Conservation (phyloP, 2,888 invertebrate genomes). For the Iselma pallidipennis region DNA sequence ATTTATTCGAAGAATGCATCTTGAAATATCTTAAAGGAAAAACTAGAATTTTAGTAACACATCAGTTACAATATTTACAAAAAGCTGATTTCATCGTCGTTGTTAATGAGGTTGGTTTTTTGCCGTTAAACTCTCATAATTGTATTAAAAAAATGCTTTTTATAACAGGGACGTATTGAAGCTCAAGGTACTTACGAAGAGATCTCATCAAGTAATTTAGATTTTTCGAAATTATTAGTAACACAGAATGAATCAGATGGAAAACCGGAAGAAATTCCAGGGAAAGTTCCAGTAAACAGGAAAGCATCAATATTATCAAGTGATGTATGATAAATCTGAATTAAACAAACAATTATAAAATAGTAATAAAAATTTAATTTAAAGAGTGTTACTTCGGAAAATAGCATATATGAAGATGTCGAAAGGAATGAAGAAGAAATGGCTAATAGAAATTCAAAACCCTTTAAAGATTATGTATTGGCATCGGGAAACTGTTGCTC, state of each 20-base stretch:
- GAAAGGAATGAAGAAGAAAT: conserved; percentile 34
- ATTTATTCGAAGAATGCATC: conserved; percentile 74
- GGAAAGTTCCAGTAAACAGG: conserved; percentile 28
- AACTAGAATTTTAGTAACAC: conserved; percentile 68
- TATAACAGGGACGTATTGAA: conserved; percentile 60
- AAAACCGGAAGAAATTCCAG: conserved; percentile 52
- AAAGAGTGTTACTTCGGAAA: conserved; percentile 7
- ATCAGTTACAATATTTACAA: conserved; percentile 68
- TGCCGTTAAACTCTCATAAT: too few species aligned
- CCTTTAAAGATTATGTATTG: conserved; percentile 44
- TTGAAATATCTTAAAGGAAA: conserved; percentile 59
- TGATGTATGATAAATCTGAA: conserved; percentile 20
- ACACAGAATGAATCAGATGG: conserved; percentile 29
- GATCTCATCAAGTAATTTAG: conserved; percentile 61
- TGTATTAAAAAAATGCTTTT: conserved; percentile 1
- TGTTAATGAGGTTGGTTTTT: conserved; percentile 60
- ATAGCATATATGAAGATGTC: conserved; percentile 15
- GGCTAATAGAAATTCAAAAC: conserved; percentile 24
- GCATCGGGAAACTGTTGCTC: conserved; percentile 37
- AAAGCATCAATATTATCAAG: conserved; percentile 33
- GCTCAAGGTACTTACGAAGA: conserved; percentile 65
- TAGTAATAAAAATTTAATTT: not conserved
- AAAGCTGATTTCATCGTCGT: conserved; percentile 59
- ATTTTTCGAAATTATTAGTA: conserved; percentile 60
- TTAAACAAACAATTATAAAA: not conserved